Percentiles rank a stretch among this genome's conserved stretches.
phyloP scores from a whole-genome alignment of 1,140 invertebrate genomes.

The Trichomalopsis sarcophagae region DNA sequence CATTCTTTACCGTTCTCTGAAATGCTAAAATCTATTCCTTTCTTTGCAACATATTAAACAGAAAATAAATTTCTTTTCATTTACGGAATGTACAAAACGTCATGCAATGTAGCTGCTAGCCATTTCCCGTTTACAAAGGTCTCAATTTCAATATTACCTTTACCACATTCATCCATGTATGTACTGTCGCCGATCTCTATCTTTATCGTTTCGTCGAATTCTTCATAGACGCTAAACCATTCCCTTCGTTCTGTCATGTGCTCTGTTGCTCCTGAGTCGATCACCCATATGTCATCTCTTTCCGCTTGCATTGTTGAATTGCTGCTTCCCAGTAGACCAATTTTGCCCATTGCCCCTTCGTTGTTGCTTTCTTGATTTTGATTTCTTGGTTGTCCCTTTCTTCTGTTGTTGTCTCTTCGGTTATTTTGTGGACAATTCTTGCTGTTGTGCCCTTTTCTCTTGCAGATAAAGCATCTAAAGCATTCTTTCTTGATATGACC shows the following conservation, averaged over 20 bases:
- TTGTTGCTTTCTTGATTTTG: neutral
- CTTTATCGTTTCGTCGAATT: neutral
- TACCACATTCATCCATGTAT: neutral
- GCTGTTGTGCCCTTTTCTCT: neutral
- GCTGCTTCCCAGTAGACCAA: neutral
- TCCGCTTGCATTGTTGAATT: neutral
- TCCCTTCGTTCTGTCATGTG: neutral
- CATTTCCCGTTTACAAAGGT: neutral
- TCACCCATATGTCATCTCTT: neutral
- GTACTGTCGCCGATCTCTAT: neutral
- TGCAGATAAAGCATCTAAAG: neutral
- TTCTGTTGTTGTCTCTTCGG: neutral
- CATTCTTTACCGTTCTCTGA: neutral
- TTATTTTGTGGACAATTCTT: neutral
- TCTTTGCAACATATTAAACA: neutral
- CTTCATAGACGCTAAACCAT: neutral
- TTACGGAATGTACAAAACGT: slow-evolving; percentile 15
- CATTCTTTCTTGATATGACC: no score
- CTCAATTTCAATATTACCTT: slow-evolving; percentile 19
- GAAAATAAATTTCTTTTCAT: slow-evolving; percentile 22
- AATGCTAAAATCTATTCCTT: slow-evolving; percentile 8
- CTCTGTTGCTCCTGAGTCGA: neutral
- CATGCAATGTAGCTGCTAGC: neutral
- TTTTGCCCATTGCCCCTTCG: neutral
- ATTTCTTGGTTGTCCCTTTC: neutral